These are phyloP conservation scores for Chymomyza caudatula DNA, from an alignment of 2,888 invertebrate genomes.

Conservation along the genomic window DNA sequence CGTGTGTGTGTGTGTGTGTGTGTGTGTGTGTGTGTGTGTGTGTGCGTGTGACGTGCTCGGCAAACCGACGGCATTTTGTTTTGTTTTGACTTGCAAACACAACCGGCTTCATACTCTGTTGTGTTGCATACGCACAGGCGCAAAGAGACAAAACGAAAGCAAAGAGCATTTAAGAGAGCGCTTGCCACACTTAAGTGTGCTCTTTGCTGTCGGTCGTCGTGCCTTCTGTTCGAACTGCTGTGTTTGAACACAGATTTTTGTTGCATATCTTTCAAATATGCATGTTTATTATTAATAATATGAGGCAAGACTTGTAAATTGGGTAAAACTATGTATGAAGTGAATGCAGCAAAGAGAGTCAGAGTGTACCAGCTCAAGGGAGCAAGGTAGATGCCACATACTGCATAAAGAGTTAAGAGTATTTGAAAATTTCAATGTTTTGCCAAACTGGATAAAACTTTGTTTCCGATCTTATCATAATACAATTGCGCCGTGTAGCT, in stretches of 20 bases:
- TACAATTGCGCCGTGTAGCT: no score
- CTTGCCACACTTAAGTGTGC: constrained; percentile 34
- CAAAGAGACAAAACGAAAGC: constrained; percentile 40
- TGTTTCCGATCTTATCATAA: no score
- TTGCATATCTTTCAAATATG: constrained; percentile 2
- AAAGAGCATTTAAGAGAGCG: constrained; percentile 12
- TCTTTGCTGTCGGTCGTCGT: background rate
- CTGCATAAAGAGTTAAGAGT: no score
- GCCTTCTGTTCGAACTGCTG: constrained; percentile 1
- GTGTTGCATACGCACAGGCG: constrained; percentile 71
- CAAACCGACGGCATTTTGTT: constrained; percentile 41
- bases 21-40: no score
- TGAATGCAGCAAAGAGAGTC: background rate
- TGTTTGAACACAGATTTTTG: constrained; percentile 15
- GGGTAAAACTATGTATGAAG: background rate
- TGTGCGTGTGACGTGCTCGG: constrained; percentile 2
- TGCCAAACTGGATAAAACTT: no score
- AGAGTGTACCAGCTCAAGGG: no score
- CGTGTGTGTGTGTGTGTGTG: constrained; percentile 6
- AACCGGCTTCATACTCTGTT: constrained; percentile 60
- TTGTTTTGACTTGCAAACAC: constrained; percentile 42
- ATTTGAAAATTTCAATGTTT: no score
- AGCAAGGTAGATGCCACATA: no score
- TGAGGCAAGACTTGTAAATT: background rate
- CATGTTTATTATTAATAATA: background rate